A percentile compares a stretch with the other conserved stretches of the same genome.
phyloP scores from a whole-genome alignment of 2,888 invertebrate genomes.

The Lepidocyrtoides sp. region DNA sequence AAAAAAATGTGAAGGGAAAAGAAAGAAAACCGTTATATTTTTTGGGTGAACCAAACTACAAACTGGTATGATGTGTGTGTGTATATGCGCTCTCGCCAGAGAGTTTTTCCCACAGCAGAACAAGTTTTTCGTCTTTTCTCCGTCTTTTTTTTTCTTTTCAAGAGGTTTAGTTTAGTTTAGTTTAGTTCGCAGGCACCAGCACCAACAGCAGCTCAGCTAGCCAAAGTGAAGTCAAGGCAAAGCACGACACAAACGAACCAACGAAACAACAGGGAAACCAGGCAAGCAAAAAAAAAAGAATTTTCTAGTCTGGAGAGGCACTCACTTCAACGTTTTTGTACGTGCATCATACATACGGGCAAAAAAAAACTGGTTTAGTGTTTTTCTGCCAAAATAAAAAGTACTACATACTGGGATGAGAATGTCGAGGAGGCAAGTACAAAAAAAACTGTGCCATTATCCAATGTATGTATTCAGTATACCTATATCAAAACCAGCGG shows the following conservation, averaged over 20 bases:
- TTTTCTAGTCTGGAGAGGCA: neutral
- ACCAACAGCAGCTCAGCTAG: no score
- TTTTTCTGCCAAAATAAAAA: conserved; percentile 13
- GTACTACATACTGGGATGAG: neutral
- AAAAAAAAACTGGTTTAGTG: neutral
- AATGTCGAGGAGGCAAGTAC: neutral
- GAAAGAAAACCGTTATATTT: conserved; percentile 9
- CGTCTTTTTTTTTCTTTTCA: neutral
- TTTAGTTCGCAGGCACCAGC: neutral
- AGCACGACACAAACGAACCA: no score
- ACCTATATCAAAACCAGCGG: no score
- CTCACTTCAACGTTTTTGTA: neutral
- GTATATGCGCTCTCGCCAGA: neutral
- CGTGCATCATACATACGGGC: conserved; percentile 19
- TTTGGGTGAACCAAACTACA: conserved; percentile 4
- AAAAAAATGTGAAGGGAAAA: conserved; percentile 30
- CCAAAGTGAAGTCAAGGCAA: no score
- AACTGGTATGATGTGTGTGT: conserved; percentile 10
- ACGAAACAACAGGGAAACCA: no score
- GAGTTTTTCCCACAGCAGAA: conserved; percentile 6
- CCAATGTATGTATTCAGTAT: no score
- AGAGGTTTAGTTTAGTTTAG: no score
- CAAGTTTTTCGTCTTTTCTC: conserved; percentile 6
- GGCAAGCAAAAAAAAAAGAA: neutral
- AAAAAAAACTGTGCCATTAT: neutral